phyloP scores from a whole-genome alignment of 2,888 invertebrate species.

The Antheraea assamensis region DNA sequence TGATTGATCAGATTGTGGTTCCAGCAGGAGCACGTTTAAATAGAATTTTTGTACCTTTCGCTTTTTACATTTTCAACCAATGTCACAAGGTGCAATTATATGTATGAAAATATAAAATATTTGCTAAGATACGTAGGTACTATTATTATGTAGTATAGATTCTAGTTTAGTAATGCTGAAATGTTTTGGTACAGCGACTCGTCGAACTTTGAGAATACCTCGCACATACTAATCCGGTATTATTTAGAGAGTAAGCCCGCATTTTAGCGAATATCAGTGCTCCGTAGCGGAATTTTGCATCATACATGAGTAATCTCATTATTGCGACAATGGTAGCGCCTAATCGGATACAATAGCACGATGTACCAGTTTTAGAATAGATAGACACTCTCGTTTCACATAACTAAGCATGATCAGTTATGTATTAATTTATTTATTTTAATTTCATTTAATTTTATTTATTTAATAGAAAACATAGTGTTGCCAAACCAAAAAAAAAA shows the following conservation, averaged over 20 bases:
- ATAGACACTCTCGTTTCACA: background rate
- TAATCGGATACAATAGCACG: conserved; percentile 57
- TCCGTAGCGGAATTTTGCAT: conserved; percentile 55
- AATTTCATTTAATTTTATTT: background rate
- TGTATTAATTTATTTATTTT: background rate
- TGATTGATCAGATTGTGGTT: conserved; percentile 50
- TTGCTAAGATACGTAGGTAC: background rate
- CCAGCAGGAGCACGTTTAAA: background rate
- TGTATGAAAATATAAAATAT: background rate
- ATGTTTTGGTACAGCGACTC: conserved; percentile 12
- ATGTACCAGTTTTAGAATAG: conserved; percentile 32
- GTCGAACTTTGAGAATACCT: conserved; percentile 25
- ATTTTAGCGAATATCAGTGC: conserved; percentile 62
- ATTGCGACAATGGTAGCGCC: conserved; percentile 59
- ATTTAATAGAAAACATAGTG: conserved; percentile 23
- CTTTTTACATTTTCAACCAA: background rate
- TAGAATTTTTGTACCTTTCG: background rate
- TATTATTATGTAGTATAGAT: background rate
- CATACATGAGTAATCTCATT: conserved; percentile 67
- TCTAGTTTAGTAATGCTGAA: background rate
- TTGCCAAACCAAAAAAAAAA: conserved; percentile 40
- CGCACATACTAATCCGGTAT: conserved; percentile 45
- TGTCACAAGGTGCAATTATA: background rate
- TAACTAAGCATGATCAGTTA: background rate
- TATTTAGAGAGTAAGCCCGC: conserved; percentile 56